These are phyloP conservation scores for human DNA, from an alignment of 2,113 vertebrate genomes.

Conservation along the genomic window DNA sequence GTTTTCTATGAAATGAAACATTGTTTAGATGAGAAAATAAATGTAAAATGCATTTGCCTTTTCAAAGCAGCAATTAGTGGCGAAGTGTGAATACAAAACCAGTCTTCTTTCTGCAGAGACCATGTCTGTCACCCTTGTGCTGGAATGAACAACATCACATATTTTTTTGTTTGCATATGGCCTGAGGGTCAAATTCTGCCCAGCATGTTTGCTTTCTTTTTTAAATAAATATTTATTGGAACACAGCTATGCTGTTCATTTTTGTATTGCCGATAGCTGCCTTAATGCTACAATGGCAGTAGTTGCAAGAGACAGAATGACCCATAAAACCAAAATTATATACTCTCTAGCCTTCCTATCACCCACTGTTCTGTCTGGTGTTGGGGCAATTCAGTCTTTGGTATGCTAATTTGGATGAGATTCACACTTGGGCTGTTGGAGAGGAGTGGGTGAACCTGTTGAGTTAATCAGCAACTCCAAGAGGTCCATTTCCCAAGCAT, in stretches of 20 bases:
- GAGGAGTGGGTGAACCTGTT: too few relatives aligned
- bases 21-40: neutral
- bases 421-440: too few relatives aligned
- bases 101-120: neutral
- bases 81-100: neutral
- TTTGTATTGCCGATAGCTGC: neutral
- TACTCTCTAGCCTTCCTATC: neutral
- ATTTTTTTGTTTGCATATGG: neutral
- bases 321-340: neutral
- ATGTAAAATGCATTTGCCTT: neutral
- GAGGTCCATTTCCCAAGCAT: neutral
- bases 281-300: neutral
- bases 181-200: neutral
- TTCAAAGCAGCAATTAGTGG: neutral
- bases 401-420: neutral
- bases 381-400: neutral
- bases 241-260: neutral
- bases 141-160: neutral
- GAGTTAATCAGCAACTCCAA: neutral
- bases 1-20: neutral
- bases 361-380: neutral
- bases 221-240: neutral
- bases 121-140: neutral
- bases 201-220: neutral
- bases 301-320: neutral